Evolutionary conservation across 1,140 invertebrate species (phyloP).

Genomic region (Ceratina japonica): DNA sequence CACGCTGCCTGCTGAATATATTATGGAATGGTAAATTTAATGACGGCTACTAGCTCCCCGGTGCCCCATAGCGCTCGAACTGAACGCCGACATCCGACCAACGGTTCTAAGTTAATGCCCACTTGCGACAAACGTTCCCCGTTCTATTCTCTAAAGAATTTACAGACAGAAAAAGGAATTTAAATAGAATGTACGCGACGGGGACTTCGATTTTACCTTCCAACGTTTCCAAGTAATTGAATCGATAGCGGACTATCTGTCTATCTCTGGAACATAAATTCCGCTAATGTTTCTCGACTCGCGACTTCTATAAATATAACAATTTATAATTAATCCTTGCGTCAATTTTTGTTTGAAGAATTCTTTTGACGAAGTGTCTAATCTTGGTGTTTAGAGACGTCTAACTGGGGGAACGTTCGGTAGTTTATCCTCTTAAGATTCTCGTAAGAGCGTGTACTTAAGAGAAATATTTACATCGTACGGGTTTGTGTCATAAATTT

Average conservation of each 20-base stretch:
- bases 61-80: not conserved
- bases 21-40: conserved; percentile 46
- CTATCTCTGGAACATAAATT: no score
- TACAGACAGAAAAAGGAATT: not conserved
- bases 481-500: not conserved
- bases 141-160: no score
- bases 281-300: no score
- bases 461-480: not conserved
- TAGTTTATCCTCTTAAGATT: not conserved
- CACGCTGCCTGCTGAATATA: conserved; percentile 32
- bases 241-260: conserved; percentile 11
- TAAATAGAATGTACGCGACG: no score
- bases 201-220: not conserved
- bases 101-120: not conserved
- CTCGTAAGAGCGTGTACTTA: not conserved
- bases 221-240: conserved; percentile 3
- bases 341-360: not conserved
- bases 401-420: not conserved
- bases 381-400: not conserved
- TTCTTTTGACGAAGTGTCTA: not conserved
- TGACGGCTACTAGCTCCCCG: not conserved
- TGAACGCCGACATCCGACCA: not conserved
- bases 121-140: no score
- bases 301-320: no score
- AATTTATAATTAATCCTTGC: no score